phyloP scores from a whole-genome alignment of 64 coral and sea anemone genomes.

The Anthopleura sola region DNA sequence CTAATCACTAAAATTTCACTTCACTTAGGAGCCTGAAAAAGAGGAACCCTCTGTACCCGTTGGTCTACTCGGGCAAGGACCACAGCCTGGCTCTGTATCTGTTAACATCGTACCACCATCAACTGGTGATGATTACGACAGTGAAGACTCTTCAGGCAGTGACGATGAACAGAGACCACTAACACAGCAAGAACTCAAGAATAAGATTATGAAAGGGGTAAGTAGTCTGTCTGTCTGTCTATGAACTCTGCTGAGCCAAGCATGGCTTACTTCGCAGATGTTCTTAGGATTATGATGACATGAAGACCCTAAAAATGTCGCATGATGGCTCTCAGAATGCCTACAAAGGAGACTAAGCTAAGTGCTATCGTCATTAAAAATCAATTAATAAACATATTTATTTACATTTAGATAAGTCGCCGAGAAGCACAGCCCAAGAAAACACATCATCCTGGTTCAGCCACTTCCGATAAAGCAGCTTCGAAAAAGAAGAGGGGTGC shows the following conservation, averaged over 20 bases:
- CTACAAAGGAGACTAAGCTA: too few relatives aligned
- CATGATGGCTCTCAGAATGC: too few relatives aligned
- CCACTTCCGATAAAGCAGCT: conserved; percentile 65
- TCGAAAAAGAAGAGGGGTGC: conserved; percentile 77
- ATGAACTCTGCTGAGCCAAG: too few relatives aligned
- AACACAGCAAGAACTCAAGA: conserved; percentile 91
- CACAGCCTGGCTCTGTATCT: conserved; percentile 73
- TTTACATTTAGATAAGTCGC: conserved; percentile 48
- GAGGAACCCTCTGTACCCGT: conserved; percentile 54
- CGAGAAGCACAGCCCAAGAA: conserved; percentile 86
- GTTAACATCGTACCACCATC: conserved; percentile 89
- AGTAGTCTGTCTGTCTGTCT: background rate
- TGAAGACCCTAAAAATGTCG: too few relatives aligned
- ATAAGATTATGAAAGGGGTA: conserved; percentile 99
- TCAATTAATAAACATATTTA: too few relatives aligned
- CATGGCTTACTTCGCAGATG: too few relatives aligned
- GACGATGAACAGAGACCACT: conserved; percentile 89
- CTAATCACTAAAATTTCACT: background rate
- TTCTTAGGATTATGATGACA: too few relatives aligned
- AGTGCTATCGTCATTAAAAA: too few relatives aligned
- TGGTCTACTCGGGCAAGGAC: conserved; percentile 87
- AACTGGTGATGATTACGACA: conserved; percentile 95
- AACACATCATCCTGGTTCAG: conserved; percentile 73
- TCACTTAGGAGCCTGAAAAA: conserved; percentile 75
- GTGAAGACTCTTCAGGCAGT: conserved; percentile 58